phyloP scores from a whole-genome alignment of 2,113 vertebrate species.

The Hyperopisus bebe region DNA sequence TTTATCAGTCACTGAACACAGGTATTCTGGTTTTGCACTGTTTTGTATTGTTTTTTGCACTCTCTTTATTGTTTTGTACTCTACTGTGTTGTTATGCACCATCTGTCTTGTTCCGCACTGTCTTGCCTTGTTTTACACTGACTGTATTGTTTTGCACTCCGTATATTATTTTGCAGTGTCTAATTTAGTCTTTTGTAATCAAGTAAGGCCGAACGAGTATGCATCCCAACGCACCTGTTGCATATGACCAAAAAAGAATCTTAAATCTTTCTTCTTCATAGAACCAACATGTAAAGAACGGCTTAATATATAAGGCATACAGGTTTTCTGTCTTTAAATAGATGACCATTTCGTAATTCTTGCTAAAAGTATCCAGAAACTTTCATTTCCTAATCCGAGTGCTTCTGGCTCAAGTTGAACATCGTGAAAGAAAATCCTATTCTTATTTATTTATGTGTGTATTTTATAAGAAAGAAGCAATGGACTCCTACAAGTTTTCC shows the following conservation, averaged over 20 bases:
- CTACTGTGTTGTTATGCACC: not conserved
- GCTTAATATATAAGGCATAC: not conserved
- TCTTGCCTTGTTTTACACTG: not conserved
- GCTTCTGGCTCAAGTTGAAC: not conserved
- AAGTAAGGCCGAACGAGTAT: not conserved
- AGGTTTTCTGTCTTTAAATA: not conserved
- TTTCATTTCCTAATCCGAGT: not conserved
- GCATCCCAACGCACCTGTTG: not conserved
- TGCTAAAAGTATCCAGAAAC: not conserved
- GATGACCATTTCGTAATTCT: not conserved
- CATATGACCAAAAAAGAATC: not conserved
- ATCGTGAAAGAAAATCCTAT: not conserved
- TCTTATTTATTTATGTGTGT: not conserved
- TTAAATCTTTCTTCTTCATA: not conserved
- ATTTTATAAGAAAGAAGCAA: not conserved
- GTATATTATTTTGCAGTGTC: not conserved
- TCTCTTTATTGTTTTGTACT: not conserved
- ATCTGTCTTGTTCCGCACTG: not conserved
- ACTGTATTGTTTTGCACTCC: not conserved
- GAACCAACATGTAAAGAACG: not conserved
- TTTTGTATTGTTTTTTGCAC: not conserved
- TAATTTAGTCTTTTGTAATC: not conserved
- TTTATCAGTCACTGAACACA: not conserved
- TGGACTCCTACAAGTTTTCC: slow-evolving; percentile 22
- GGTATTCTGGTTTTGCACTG: not conserved